Base-by-base conservation (phyloP, 2,113 vertebrate genomes). In the Nycticebus coucang region DNA sequence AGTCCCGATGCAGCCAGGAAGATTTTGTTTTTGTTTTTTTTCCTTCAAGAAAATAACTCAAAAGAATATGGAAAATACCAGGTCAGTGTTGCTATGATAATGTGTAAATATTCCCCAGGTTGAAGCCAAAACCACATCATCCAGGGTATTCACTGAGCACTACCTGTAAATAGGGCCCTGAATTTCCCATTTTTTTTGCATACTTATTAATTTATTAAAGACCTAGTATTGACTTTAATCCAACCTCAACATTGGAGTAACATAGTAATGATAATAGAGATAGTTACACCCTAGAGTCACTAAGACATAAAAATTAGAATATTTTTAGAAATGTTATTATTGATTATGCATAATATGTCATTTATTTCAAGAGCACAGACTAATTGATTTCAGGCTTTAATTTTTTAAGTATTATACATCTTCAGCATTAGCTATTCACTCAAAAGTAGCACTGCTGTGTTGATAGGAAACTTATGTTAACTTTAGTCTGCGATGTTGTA, bases 41-140 rank as follows among this genome's bases (percentile, higher is more conserved):
- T 50, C 53, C 77, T 87, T 94, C 45, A 45, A 77, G 69, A 93
- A 71, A 8, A 17, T 71, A 41, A 11, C 21, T 50, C 30, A 50
- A 45, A 60, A 87, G 75, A 75, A 59, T 92, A n/a, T 60, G 74
- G 87, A 93, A 93, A 93, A 37, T 37, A 50, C 14, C 77, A 81
- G 30, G 9, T 59, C 9, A 4, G 0, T 5, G 5, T 53, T 41
- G 21, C 21, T 21, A 35, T 0, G 0, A 21, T 26, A 28, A 4
- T 33, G 30, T 30, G 13, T 55, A 33, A 57, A 55, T 15, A 66
- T 41, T 53, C 28, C 33, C 35, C 75, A 7, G 22, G 7, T 21
- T 22, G 28, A 55, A 71, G 55, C 66, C 68, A 18, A 11, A 17
- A 2, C 17, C 50, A 21, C 6, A 4, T 4, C 7, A 22, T 55